Evolutionary conservation across 2,888 invertebrate species (phyloP).

Genomic region (Desoria tigrina): DNA sequence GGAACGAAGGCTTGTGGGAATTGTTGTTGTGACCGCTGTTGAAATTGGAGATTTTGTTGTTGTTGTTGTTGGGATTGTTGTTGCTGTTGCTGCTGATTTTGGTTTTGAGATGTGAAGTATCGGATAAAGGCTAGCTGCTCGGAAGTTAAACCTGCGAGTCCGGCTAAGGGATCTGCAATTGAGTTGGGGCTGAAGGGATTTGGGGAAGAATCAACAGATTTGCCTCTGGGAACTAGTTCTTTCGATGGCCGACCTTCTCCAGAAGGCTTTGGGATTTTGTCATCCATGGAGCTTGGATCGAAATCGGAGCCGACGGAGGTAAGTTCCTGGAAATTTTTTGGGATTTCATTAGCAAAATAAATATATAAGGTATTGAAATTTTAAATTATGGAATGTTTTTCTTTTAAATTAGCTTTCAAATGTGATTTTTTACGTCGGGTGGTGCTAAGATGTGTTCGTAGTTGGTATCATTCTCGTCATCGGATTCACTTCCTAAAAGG

Average conservation of each 20-base stretch:
- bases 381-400: background rate
- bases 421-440: constrained; percentile 47
- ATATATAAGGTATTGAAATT: background rate
- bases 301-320: constrained; percentile 73
- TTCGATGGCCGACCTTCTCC: background rate
- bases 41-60: constrained; percentile 3
- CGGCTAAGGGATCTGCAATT: constrained; percentile 16
- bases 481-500: constrained; percentile 64
- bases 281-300: constrained; percentile 67
- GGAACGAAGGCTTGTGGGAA: constrained; percentile 21
- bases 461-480: constrained; percentile 75
- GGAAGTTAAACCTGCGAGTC: constrained; percentile 45
- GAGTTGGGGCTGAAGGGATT: constrained; percentile 58
- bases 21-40: constrained; percentile 24
- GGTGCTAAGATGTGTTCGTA: constrained; percentile 57
- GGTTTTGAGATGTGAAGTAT: constrained; percentile 58
- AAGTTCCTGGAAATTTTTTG: constrained; percentile 62
- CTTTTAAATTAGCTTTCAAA: background rate
- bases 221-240: background rate
- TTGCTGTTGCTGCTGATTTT: constrained; percentile 54
- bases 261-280: constrained; percentile 61
- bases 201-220: constrained; percentile 56
- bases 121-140: constrained; percentile 53
- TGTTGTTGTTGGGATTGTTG: constrained; percentile 50
- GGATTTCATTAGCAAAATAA: background rate